phyloP scores from a whole-genome alignment of 2,797 vertebrate genomes.

The Thamnophis elegans region DNA sequence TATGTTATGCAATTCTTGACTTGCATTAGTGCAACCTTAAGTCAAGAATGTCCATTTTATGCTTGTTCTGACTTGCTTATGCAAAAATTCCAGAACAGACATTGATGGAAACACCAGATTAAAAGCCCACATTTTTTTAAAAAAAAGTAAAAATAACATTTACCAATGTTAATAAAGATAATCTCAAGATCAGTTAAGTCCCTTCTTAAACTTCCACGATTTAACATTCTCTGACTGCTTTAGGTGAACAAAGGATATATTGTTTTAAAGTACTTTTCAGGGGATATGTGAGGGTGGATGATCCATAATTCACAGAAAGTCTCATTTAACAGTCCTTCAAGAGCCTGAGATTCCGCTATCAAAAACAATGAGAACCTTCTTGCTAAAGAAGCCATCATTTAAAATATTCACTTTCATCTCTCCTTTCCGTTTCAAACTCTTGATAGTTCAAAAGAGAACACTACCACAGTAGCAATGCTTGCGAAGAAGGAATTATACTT shows the following conservation, averaged over 20 bases:
- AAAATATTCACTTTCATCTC: neutral
- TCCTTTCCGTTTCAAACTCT: neutral
- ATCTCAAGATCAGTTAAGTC: neutral
- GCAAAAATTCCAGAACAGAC: neutral
- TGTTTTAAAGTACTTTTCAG: neutral
- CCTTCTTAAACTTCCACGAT: neutral
- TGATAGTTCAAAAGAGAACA: neutral
- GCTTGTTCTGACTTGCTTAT: neutral
- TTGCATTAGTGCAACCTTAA: neutral
- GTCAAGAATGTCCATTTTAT: neutral
- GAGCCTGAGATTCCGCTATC: neutral
- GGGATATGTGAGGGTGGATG: neutral
- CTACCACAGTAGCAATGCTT: neutral
- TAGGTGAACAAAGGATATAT: neutral
- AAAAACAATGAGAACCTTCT: neutral
- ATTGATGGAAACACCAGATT: neutral
- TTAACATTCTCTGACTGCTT: constrained; percentile 13
- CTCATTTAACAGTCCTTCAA: neutral
- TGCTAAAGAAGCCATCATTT: neutral
- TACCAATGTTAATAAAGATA: neutral
- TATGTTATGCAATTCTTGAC: neutral
- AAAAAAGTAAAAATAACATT: neutral
- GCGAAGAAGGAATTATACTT: neutral
- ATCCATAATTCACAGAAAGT: neutral
- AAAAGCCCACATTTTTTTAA: neutral